phyloP scores from a whole-genome alignment of 2,888 invertebrate genomes.

The Sabatieria punctata region DNA sequence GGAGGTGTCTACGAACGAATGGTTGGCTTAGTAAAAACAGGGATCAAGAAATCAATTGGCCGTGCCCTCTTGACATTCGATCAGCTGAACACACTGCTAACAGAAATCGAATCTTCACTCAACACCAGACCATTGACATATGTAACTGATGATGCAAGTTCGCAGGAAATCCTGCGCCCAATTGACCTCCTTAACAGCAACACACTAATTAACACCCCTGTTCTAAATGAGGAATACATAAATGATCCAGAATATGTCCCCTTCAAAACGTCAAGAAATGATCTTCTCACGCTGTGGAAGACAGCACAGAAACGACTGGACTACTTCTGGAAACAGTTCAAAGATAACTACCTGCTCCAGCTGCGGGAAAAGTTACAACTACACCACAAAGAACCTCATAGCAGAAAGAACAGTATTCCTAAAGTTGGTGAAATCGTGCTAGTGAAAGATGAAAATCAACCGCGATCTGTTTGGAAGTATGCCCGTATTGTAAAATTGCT shows the following conservation, averaged over 20 bases:
- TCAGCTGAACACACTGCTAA: background rate
- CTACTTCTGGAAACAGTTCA: background rate
- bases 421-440: background rate
- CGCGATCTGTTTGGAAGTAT: background rate
- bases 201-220: background rate
- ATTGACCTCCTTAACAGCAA: background rate
- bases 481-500: background rate
- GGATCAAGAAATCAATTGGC: background rate
- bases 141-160: background rate
- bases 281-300: background rate
- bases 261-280: background rate
- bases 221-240: background rate
- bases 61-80: background rate
- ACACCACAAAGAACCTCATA: background rate
- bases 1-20: no score
- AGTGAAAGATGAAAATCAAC: background rate
- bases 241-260: background rate
- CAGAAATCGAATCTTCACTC: background rate
- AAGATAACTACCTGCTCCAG: background rate
- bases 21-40: background rate
- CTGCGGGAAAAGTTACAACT: background rate
- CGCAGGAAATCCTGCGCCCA: background rate
- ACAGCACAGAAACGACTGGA: background rate
- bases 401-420: background rate
- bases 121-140: background rate